phyloP scores from a whole-genome alignment of 2,888 invertebrate species.

The Abscondita cerata region DNA sequence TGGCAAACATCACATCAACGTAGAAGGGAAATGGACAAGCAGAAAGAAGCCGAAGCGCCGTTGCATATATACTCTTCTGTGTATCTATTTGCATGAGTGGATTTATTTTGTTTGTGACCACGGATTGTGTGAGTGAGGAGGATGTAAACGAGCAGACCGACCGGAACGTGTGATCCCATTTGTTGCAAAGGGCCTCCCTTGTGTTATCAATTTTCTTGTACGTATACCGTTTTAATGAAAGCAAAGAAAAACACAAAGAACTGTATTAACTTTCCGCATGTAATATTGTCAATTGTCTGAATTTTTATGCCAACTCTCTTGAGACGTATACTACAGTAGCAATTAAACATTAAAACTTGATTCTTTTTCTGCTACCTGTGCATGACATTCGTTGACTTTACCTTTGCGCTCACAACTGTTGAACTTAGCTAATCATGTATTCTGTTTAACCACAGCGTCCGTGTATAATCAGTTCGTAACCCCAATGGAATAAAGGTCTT shows the following conservation, averaged over 20 bases:
- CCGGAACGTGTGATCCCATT: conserved; percentile 54
- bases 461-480: conserved; percentile 38
- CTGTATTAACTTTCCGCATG: conserved; percentile 18
- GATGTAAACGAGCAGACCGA: conserved; percentile 37
- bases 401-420: conserved; percentile 45
- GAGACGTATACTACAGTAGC: conserved; percentile 38
- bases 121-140: conserved; percentile 45
- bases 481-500: conserved; percentile 37
- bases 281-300: conserved; percentile 41
- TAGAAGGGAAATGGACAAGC: conserved; percentile 52
- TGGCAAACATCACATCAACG: conserved; percentile 53
- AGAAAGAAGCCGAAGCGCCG: conserved; percentile 41
- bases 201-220: conserved; percentile 46
- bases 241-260: conserved; percentile 12
- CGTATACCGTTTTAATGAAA: conserved; percentile 32
- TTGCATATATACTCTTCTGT: conserved; percentile 42
- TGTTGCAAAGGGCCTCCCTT: conserved; percentile 45
- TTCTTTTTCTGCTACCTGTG: conserved; percentile 46
- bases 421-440: conserved; percentile 48
- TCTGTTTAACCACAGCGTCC: conserved; percentile 44
- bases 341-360: conserved; percentile 53
- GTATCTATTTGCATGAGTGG: conserved; percentile 55
- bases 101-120: conserved; percentile 54
- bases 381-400: conserved; percentile 46
- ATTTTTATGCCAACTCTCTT: conserved; percentile 43